Evolutionary conservation across 1,140 invertebrate species (phyloP), one percentile per base, ranked within the genome.

Genomic region (Propsilocerus akamusi): DNA sequence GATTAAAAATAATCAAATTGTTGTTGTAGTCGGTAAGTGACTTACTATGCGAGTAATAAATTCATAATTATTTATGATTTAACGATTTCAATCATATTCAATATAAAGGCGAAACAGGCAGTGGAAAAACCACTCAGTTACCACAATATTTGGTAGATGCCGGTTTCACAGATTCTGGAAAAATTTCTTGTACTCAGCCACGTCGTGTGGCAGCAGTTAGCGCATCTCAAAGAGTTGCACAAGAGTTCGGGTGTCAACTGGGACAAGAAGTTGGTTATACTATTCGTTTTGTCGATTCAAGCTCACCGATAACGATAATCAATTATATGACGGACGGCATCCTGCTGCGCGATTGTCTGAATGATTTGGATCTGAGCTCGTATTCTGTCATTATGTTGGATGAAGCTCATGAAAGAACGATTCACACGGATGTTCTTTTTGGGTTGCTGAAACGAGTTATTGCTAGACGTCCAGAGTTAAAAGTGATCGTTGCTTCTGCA

Each of bases 241-340:
- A 99, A 67, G 97, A 99, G 73, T 97, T 99, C 94, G 97, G 99
- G 70, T 94, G 98, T 1, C 77, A 75, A 30, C 69, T 99, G 20
- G 82, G 96, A 8, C 81, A 91, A 61, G 90, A 97, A 74, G 97
- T 99, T 14, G 97, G 97, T 51, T 99, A 99, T 65, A 96, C 87
- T 59, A 99, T 99, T 59, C 85, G 97, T 74, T 99, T 99, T 66
- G 97, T 99, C 71, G 97, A 99, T 69, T 99, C 95, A 59, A 96
- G 94, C 20, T 92, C 89, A 12, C 74, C 88, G 0, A 92, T 88
- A 65, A 99, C 97, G 0, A 70, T 97, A 32, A 68, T 85, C 0
- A 84, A 85, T 61, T 98, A 99, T 64, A 95, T 98, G 87, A 99
- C 96, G 10, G 96, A 99, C 64, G 97, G 97, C 92, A 99, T 99